Percentiles rank a stretch among this genome's conserved stretches.
phyloP scores from a whole-genome alignment of 2,113 vertebrate genomes.

The Carollia perspicillata region DNA sequence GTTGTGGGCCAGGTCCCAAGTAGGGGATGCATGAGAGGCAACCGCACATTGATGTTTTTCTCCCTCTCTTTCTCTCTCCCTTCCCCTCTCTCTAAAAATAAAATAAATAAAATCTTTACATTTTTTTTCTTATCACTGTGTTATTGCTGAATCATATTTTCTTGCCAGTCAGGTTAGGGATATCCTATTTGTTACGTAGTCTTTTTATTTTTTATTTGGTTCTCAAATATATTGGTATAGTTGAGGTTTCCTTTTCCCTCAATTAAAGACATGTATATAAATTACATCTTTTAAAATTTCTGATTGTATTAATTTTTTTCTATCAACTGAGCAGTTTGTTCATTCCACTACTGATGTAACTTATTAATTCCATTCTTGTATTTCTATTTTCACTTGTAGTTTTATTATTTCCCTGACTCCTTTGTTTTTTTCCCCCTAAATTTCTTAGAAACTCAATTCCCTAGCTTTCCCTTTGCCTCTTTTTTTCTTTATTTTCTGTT shows the following conservation, averaged over 20 bases:
- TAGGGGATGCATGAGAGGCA: too few relatives aligned
- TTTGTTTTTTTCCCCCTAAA: background rate
- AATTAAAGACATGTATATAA: background rate
- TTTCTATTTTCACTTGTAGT: background rate
- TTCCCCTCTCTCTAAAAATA: too few relatives aligned
- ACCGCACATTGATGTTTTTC: too few relatives aligned
- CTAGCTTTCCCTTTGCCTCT: background rate
- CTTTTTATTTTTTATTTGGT: background rate
- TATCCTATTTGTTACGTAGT: background rate
- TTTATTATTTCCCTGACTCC: slow-evolving; percentile 27
- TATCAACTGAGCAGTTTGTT: background rate
- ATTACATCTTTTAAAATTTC: background rate
- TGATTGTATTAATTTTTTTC: background rate
- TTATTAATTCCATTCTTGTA: background rate
- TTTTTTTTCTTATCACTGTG: background rate
- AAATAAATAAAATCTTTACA: too few relatives aligned
- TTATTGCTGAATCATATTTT: background rate
- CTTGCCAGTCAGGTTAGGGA: background rate
- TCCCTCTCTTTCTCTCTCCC: too few relatives aligned
- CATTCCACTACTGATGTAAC: background rate
- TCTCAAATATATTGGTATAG: background rate
- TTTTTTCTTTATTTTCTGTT: background rate
- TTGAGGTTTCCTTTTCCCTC: background rate
- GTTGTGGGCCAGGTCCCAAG: too few relatives aligned
- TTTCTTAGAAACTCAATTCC: background rate